Conservation (phyloP, 2,797 vertebrate genomes). For the Microhierax caerulescens region DNA sequence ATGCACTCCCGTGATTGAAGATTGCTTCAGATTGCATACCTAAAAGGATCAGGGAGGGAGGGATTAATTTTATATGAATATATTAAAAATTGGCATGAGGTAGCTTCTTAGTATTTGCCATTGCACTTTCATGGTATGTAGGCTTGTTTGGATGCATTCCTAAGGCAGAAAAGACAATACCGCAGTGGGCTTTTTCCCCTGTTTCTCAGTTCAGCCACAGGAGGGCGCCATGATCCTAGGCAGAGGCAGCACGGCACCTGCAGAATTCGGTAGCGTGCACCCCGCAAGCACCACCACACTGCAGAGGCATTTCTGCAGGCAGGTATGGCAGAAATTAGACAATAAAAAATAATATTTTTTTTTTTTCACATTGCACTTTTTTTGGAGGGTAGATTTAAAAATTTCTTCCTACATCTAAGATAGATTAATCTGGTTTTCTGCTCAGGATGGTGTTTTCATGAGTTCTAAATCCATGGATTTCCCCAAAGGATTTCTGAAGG, state of each 20-base stretch:
- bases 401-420: background rate
- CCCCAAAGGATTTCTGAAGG: background rate
- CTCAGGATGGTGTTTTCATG: background rate
- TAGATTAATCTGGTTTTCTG: background rate
- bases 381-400: background rate
- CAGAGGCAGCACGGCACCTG: background rate
- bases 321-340: background rate
- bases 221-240: constrained; percentile 3
- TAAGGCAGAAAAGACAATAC: background rate
- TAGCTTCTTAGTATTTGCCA: background rate
- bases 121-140: background rate
- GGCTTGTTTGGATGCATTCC: background rate
- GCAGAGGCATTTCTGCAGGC: background rate
- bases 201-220: constrained; percentile 25
- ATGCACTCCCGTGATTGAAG: background rate
- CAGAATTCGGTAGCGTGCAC: rapidly evolving
- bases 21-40: background rate
- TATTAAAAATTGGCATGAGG: background rate
- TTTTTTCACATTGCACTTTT: background rate
- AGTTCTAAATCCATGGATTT: background rate
- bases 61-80: background rate
- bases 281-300: background rate
- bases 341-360: background rate
- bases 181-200: background rate
- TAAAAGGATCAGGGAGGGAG: background rate